Evolutionary conservation across 2,888 invertebrate species (phyloP), one percentile per base, ranked within the genome.

Genomic region (Hoplodrina blanda): DNA sequence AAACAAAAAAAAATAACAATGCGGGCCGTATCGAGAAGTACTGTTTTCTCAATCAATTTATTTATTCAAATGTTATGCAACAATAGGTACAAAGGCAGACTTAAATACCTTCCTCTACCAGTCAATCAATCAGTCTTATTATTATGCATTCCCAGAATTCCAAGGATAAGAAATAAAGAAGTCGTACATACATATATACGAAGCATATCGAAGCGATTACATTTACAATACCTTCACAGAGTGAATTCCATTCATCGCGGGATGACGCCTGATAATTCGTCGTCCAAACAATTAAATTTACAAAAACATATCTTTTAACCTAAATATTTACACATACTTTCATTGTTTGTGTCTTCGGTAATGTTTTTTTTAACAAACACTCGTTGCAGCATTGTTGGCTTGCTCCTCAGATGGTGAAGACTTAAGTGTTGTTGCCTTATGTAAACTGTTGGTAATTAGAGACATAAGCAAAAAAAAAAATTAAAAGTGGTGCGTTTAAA

Each of bases 321-420:
- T 54, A 65, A 52, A 72, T 79, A 65, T 73, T 80, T 78, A 75
- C 69, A 78, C 77, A 80, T 66, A 70, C 73, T 64, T 65, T 57
- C 68, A 69, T 70, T 78, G 73, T 71, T 80, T 65, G 63, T 69
- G 33, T 73, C 50, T 64, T 62, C 67, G 25, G 56, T 55, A 3
- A 54, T 53, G 49, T 49, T 61, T 57, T 49, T 65, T n/a, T 46
- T 46, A 46, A 13, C 44, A 60, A 68, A 54, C 80, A 82, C 11
- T 63, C 20, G 11, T 13, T n/a, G 41, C 7, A 25, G 65, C 74
- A 80, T 69, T 79, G 19, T n/a, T 41, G 3, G 46, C 2, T 68
- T 59, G 63, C 62, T 59, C 37, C 44, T 76, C 64, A 55, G 70
- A 57, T 65, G 15, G 80, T 56, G 20, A 61, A 33, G 44, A 64